Conservation (phyloP, 2,113 vertebrate species). For the Cervus canadensis region DNA sequence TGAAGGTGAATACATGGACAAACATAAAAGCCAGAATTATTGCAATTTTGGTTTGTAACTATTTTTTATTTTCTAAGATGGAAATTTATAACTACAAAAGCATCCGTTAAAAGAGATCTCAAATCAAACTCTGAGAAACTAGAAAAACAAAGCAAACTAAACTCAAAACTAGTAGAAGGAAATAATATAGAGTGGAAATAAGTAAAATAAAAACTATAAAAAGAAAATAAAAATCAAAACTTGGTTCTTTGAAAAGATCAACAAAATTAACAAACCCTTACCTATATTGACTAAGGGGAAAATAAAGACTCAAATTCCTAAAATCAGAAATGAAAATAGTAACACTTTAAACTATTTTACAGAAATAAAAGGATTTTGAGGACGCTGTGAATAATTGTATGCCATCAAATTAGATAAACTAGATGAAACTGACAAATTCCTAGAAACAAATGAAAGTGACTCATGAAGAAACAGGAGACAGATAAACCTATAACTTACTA, state of each 20-base stretch:
- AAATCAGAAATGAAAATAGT: background rate
- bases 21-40: background rate
- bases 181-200: background rate
- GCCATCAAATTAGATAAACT: background rate
- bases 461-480: background rate
- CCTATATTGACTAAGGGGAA: background rate
- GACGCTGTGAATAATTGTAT: background rate
- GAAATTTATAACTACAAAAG: background rate
- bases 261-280: background rate
- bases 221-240: background rate
- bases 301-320: background rate
- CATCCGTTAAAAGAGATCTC: background rate
- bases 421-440: background rate
- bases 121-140: background rate
- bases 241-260: background rate
- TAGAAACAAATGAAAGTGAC: background rate
- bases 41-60: background rate
- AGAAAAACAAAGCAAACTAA: background rate
- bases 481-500: background rate
- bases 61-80: background rate
- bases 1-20: background rate
- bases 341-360: background rate
- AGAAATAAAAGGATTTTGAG: background rate
- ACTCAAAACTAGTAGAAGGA: background rate
- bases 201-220: background rate